Base-by-base conservation (phyloP, 92 coral and sea anemone genomes). In the Siderastrea siderea region DNA sequence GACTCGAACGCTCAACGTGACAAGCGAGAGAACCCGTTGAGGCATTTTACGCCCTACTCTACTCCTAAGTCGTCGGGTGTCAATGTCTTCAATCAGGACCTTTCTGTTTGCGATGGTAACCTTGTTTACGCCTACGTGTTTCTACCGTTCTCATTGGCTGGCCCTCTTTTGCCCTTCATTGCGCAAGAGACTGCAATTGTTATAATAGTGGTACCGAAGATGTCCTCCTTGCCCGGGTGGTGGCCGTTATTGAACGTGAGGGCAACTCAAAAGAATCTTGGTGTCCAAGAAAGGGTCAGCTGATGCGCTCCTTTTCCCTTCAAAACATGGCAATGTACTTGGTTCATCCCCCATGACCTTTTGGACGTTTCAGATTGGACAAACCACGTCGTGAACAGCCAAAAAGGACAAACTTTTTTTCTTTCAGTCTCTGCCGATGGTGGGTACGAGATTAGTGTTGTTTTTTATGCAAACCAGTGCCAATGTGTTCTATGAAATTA, bases 61-160 rank as follows among this genome's bases (percentile, higher is more conserved):
- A 86, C 67, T 14, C 90, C 87, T 26, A 26, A 46, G 48, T 83
- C 89, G 19, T 17, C 74, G 3, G 77, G 92, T 44, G 83, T 88
- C 16, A 83, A 84, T 70, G 61, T 84, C 4, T 91, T 91, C 70
- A 83, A 87, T 15, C 94, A 91, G 62, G 59, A 87, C 70, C 43
- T 91, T 12, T 9, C 84, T 8, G 64, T 45, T n/a, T 19, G 74
- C 12, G 89, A 89, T 49, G 90, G 86, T 51, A 19, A 49, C 48
- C 47, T 14, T 64, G 78, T 86, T 15, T 81, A 88, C 73, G 91
- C 87, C 19, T 88, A 88, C 65, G 87, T 82, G 26, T 88, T 88
- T 48, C 87, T 88, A 3, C 91, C 88, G 3, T 81, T 88, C 14
- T 60, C 77, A 10, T 19, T 88, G 54, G 75, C 82, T 47, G 92